These are phyloP conservation scores for Platysteira castanea DNA, from an alignment of 2,113 vertebrate species.

Conservation along the genomic window DNA sequence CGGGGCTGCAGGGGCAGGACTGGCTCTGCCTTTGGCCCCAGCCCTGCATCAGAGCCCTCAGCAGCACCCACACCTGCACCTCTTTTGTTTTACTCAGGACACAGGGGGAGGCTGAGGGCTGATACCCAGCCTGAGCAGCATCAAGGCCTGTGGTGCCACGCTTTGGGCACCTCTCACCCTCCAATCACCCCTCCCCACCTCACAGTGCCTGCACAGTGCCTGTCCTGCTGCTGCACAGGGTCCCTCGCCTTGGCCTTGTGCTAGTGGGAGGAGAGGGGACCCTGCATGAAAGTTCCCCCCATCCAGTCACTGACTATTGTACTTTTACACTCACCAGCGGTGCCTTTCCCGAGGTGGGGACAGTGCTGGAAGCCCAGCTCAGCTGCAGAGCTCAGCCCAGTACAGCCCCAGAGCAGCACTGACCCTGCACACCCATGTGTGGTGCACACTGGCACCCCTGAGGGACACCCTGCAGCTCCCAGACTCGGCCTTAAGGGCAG, in stretches of 20 bases:
- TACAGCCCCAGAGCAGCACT: background rate
- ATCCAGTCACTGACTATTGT: background rate
- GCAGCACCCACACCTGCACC: background rate
- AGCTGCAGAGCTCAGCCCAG: background rate
- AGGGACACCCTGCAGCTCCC: background rate
- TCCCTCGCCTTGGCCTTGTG: background rate
- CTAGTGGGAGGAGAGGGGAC: background rate
- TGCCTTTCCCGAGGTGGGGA: background rate
- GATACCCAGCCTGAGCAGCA: background rate
- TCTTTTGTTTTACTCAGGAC: background rate
- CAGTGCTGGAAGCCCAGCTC: background rate
- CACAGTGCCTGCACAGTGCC: background rate
- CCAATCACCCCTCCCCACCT: background rate
- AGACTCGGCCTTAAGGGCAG: background rate
- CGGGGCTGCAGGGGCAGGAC: accelerated
- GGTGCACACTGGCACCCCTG: background rate
- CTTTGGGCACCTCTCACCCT: background rate
- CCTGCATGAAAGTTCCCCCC: accelerated
- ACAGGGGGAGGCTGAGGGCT: background rate
- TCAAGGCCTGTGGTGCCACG: accelerated
- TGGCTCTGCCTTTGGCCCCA: background rate
- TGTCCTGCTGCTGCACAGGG: background rate
- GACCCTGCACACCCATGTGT: background rate
- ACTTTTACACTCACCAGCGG: background rate
- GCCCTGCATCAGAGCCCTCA: background rate